Base-by-base conservation (phyloP, 1,140 invertebrate species). In the Cataglyphis hispanica region DNA sequence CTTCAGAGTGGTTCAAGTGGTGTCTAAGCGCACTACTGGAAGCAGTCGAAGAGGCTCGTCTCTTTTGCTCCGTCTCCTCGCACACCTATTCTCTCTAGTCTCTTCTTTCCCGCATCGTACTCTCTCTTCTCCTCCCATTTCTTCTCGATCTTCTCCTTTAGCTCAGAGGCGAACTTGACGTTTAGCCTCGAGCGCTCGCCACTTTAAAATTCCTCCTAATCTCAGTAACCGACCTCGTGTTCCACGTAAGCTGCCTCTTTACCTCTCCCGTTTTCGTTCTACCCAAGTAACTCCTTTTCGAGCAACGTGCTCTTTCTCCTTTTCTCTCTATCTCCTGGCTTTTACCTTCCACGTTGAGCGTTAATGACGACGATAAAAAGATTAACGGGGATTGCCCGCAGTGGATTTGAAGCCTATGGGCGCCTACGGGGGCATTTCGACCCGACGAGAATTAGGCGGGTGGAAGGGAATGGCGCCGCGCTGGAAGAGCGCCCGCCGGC, bases 361-460 rank as follows among this genome's bases (percentile, higher is more conserved):
- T 91, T 91, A 91, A 91, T 86, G 90, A 90, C 89, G 72, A 84
- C 87, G 88, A 91, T 91, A 91, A 91, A 91, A 91, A 90, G 90
- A 91, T 91, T 91, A 91, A 85, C 76, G 86, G 78, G 76, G 89
- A 91, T 91, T 85, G 86, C 83, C 70, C 75, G 67, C 43, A 70
- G 85, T 50, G 88, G 86, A 89, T 90, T 90, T 61, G 84, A 66
- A 66, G 77, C 31, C 84, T 83, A 83, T 83, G 37, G 78, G 53
- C 56, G 78, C 78, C 78, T 60, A 72, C 78, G 78, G 67, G 78
- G 31, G 78, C 78, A 83, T 83, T 83, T 53, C 78, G 10, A 43
- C 67, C 67, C 78, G 67, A 61, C 67, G 78, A 74, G 78, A 83
- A 83, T 83, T 83, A 83, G 78, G 78, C 67, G 78, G 67, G 53